Base-by-base conservation (phyloP, 2,113 vertebrate genomes). In the Condylura cristata region DNA sequence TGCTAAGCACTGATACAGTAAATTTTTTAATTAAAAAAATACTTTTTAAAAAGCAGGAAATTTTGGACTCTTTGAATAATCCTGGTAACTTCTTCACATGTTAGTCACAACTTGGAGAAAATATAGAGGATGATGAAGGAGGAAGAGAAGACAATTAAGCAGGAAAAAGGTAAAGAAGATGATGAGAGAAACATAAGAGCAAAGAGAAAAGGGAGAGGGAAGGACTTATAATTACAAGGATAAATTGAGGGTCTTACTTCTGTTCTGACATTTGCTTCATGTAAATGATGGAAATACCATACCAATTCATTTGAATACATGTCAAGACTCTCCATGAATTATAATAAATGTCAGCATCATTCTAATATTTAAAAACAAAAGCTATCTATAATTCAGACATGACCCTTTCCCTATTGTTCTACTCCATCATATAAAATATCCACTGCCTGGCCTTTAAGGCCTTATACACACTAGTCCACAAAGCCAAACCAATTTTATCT, bases 361-460 rank as follows among this genome's bases (percentile, higher is more conserved):
- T 96, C 95, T 96, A 96, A 95, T 97, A 97, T 96, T 97, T 96
- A 95, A 97, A 97, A 97, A 97, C 97, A 97, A 97, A 97, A 96
- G 91, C 96, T 95, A 96, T 96, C 95, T 90, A 86, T 97, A 96
- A 97, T 88, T 96, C 95, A 93, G 94, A 93, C 89, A 80, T 95
- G 97, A 97, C 94, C 94, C 96, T 93, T 93, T 96, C 87, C 93
- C 84, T 94, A 26, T 58, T 84, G 87, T 92, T 92, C 87, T 89
- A 86, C 89, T 93, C 89, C 94, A 75, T 95, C 53, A 30, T 68
- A 84, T 90, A 94, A 96, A 96, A 96, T 96, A 91, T 60, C 95
- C 86, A 95, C 61, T 78, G 65, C 72, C 75, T 93, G 89, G 83
- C 80, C 96, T 96, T 96, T 96, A 79, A 83, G 93, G 60, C 87